Conservation (phyloP, 2,797 vertebrate species). For the Labroides dimidiatus region DNA sequence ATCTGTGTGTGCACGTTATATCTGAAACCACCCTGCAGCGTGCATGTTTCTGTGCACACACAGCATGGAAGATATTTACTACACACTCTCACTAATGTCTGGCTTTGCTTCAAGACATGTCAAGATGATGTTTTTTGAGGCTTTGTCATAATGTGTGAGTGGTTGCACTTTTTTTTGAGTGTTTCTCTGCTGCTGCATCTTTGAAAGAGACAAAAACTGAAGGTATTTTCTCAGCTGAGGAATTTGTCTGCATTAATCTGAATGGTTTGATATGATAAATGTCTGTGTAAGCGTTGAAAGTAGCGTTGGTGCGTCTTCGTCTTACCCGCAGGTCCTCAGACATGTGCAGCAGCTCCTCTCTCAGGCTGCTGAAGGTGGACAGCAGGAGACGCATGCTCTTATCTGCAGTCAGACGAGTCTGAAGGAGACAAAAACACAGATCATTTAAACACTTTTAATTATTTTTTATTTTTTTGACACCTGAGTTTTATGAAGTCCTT, state of each 20-base stretch:
- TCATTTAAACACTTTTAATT: no score
- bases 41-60: not conserved
- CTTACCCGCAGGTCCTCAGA: constrained; percentile 92
- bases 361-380: constrained; percentile 92
- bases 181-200: no score
- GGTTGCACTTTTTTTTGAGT: no score
- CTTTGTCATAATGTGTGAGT: no score
- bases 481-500: no score
- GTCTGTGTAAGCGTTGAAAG: no score
- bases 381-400: constrained; percentile 93
- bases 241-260: no score
- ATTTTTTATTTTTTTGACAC: no score
- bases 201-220: no score
- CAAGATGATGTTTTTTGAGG: no score
- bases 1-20: not conserved
- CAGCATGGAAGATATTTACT: not conserved
- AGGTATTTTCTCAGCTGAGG: no score
- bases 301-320: not conserved
- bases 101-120: not conserved
- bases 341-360: constrained; percentile 93
- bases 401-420: constrained; percentile 93
- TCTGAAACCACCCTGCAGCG: not conserved
- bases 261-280: no score
- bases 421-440: constrained; percentile 10
- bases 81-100: not conserved